Conservation (phyloP, 2,113 vertebrate genomes). For the Anser cygnoides region DNA sequence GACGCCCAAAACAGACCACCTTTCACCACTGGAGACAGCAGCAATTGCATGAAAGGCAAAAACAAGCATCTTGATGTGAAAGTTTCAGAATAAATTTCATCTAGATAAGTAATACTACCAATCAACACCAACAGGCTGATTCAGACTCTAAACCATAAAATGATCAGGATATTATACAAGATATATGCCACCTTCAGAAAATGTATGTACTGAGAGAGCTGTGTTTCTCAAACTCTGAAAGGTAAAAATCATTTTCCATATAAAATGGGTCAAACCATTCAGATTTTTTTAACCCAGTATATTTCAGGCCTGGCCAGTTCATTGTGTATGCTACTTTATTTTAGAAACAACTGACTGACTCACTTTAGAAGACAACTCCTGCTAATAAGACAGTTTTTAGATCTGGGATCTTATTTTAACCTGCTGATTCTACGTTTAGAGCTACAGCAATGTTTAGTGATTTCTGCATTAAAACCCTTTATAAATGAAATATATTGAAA, state of each 20-base stretch:
- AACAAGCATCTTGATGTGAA: neutral
- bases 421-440: neutral
- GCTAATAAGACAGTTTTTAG: neutral
- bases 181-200: neutral
- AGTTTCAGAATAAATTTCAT: neutral
- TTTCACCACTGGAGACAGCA: neutral
- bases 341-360: neutral
- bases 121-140: neutral
- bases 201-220: neutral
- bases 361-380: neutral
- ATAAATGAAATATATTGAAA: neutral
- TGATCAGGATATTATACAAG: neutral
- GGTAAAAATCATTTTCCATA: neutral
- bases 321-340: neutral
- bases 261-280: neutral
- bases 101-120: neutral
- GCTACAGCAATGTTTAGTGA: neutral
- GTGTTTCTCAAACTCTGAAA: neutral
- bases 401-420: neutral
- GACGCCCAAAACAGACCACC: neutral
- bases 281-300: neutral
- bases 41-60: neutral
- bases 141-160: neutral
- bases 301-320: neutral
- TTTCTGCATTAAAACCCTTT: neutral